Conservation (phyloP, 2,113 vertebrate genomes). For the Laticauda colubrina region DNA sequence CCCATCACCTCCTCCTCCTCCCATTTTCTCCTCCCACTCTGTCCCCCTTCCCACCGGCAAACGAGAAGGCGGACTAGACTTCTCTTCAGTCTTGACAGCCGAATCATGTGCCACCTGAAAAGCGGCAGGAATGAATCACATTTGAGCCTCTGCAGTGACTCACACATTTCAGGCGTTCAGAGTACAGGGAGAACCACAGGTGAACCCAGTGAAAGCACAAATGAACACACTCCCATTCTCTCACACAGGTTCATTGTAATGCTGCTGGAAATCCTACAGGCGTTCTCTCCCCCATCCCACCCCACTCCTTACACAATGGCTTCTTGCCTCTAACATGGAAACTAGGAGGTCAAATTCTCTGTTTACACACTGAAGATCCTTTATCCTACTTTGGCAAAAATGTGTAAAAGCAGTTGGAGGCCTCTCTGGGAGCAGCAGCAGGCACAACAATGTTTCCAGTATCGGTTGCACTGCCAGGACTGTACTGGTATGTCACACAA, state of each 20-base stretch:
- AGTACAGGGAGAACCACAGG: neutral
- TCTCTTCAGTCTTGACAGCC: slow-evolving; percentile 23
- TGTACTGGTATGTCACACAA: neutral
- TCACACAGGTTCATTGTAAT: neutral
- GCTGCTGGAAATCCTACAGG: neutral
- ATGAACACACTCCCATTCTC: neutral
- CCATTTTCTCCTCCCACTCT: slow-evolving; percentile 12
- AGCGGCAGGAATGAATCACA: slow-evolving; percentile 28
- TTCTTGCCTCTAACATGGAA: neutral
- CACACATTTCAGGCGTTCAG: slow-evolving; percentile 3
- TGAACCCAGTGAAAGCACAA: slow-evolving; percentile 6
- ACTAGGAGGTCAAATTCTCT: neutral
- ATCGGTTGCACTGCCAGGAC: neutral
- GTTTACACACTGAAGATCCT: neutral
- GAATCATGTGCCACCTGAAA: slow-evolving; percentile 20
- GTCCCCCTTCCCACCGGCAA: neutral
- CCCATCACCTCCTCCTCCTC: neutral
- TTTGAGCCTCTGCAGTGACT: slow-evolving; percentile 20
- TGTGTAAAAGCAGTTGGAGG: neutral
- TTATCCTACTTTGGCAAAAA: neutral
- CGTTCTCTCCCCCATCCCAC: neutral
- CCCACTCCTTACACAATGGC: no score
- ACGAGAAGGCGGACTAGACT: neutral
- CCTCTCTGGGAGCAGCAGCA: neutral
- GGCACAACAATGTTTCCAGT: neutral